Evolutionary conservation across 2,888 invertebrate genomes (phyloP), one percentile per base, ranked within the genome.

Genomic region (Allolobophora icterica): DNA sequence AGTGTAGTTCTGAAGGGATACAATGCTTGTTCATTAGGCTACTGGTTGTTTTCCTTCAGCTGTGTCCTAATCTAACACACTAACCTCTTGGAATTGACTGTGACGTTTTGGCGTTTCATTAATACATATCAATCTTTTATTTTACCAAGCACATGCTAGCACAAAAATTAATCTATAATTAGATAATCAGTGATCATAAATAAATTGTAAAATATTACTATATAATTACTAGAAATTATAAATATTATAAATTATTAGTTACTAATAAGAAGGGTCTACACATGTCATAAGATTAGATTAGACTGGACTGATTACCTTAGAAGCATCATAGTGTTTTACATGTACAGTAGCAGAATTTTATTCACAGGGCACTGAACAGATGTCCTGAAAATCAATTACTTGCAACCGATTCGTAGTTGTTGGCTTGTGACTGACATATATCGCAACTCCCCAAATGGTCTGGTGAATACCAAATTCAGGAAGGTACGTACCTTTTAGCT

Each of bases 401-500:
- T 8, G n/a, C 13, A 71, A 71, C 52, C 4, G 21, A 52, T 21
- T 24, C 24, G 52, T 24, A 3, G 24, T 24, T 52, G 24, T 24
- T 24, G 24, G 24, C 24, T 52, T 6, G 24, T 24, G 24, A 52
- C 3, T 52, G 52, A 24, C 24, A 24, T 52, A 52, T 52, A 4
- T 1, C n/a, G 8, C 8, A 1, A 42, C 52, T 52, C 52, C 24
- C 24, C 24, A 24, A 52, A 52, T 52, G 52, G 52, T 52, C 17
- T 71, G 3, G 30, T n/a, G 71, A 71, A 71, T n/a, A n/a, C 71
- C 30, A 30, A 4, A 71, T n/a, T 30, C 71, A 30, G 71, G n/a
- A n/a, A 71, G 71, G 13, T n/a, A 42, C 89, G 91, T 92, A 95
- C 95, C 93, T 94, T 91, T 93, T 94, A 30, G 95, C 95, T 21